phyloP scores from a whole-genome alignment of 2,113 vertebrate species.

The cattle (Bos taurus) region DNA sequence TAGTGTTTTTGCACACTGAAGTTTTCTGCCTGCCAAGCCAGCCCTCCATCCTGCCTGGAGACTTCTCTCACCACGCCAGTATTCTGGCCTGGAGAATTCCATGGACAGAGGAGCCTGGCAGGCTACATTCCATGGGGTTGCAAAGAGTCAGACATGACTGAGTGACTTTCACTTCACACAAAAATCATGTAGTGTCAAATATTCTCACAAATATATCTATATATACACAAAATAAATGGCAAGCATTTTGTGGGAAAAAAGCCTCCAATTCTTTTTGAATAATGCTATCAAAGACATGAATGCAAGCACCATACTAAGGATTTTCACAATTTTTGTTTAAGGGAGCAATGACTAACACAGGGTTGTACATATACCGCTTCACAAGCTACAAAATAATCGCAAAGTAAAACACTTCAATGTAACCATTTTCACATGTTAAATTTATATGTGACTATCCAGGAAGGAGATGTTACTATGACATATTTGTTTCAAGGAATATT shows the following conservation, averaged over 20 bases:
- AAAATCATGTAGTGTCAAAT: background rate
- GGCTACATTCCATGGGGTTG: fast-evolving
- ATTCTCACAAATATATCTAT: background rate
- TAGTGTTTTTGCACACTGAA: no score
- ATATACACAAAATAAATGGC: background rate
- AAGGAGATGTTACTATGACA: background rate
- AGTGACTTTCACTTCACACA: background rate
- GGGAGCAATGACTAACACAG: background rate
- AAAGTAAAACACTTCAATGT: background rate
- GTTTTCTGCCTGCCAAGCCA: no score
- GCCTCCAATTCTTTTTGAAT: background rate
- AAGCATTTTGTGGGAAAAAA: background rate
- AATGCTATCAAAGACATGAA: background rate
- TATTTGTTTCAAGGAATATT: background rate
- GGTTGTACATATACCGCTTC: background rate
- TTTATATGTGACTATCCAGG: background rate
- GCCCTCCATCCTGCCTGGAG: no score
- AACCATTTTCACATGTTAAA: background rate
- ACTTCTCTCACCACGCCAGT: background rate
- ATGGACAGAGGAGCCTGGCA: background rate
- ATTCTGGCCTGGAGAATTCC: background rate
- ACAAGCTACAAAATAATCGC: background rate
- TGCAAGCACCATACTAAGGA: background rate
- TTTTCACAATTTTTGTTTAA: background rate
- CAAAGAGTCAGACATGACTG: background rate